Percentiles rank a stretch among this genome's conserved stretches.
Conservation (phyloP, 2,797 vertebrate genomes). For the Emys orbicularis region DNA sequence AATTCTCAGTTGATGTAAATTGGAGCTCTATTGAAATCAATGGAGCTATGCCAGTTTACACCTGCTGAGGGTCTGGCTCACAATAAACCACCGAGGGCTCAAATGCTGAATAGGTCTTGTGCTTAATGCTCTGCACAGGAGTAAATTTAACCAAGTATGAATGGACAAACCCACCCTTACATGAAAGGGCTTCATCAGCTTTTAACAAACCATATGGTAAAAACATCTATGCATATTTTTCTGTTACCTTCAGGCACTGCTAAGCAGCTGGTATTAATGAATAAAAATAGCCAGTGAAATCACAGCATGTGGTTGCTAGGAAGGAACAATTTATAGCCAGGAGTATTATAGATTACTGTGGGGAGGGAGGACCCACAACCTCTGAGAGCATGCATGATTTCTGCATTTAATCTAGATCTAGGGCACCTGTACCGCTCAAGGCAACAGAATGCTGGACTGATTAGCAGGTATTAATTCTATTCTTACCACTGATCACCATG, state of each 20-base stretch:
- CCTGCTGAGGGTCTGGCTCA: background rate
- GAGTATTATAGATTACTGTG: slow-evolving; percentile 68
- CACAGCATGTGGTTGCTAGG: slow-evolving; percentile 70
- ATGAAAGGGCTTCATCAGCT: slow-evolving; percentile 75
- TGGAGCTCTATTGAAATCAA: background rate
- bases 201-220: slow-evolving; percentile 77
- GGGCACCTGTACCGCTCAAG: slow-evolving; percentile 73
- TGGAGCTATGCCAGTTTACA: background rate
- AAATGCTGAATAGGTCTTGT: slow-evolving; percentile 34
- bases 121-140: slow-evolving; percentile 6
- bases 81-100: slow-evolving; percentile 38
- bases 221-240: slow-evolving; percentile 73
- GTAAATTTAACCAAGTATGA: slow-evolving; percentile 33
- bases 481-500: slow-evolving; percentile 50
- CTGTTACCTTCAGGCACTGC: slow-evolving; percentile 76
- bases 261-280: slow-evolving; percentile 82
- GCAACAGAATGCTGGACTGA: slow-evolving; percentile 54
- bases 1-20: fast-evolving
- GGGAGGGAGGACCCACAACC: slow-evolving; percentile 52
- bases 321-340: slow-evolving; percentile 76
- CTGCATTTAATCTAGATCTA: slow-evolving; percentile 60
- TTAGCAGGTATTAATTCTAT: slow-evolving; percentile 67
- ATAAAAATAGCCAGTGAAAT: slow-evolving; percentile 77
- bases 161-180: slow-evolving; percentile 57
- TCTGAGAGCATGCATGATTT: slow-evolving; percentile 65